These are phyloP conservation scores for Orius insidiosus DNA, from an alignment of 1,140 invertebrate genomes.

Conservation along the genomic window DNA sequence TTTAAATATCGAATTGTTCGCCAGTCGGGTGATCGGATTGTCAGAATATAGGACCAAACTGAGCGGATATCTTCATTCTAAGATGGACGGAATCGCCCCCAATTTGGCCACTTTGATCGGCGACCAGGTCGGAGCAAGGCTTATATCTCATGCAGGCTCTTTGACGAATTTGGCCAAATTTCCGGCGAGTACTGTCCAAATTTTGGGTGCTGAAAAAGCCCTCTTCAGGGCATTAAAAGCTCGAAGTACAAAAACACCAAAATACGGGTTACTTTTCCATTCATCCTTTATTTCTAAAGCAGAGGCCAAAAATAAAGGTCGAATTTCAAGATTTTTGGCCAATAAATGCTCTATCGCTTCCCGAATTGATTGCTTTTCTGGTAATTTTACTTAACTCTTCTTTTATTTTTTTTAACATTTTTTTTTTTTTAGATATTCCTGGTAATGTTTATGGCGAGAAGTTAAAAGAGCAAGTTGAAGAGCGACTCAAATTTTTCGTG, in stretches of 20 bases:
- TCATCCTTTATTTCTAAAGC: constrained; percentile 80
- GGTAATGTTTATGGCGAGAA: constrained; percentile 82
- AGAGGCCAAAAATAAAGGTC: constrained; percentile 73
- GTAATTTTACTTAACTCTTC: constrained; percentile 30
- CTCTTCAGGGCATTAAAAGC: constrained; percentile 92
- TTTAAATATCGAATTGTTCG: constrained; percentile 90
- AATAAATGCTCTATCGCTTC: constrained; percentile 98
- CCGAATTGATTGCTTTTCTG: constrained; percentile 89
- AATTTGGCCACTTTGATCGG: constrained; percentile 91
- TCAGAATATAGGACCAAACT: constrained; percentile 58
- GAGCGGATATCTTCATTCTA: constrained; percentile 83
- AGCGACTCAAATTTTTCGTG: constrained; percentile 85
- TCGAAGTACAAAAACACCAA: constrained; percentile 89
- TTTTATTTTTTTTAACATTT: background rate
- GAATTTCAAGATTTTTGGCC: constrained; percentile 89
- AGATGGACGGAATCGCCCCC: constrained; percentile 96
- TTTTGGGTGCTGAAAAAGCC: constrained; percentile 95
- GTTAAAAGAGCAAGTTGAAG: constrained; percentile 87
- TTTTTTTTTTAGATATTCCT: constrained; percentile 45
- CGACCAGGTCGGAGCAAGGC: constrained; percentile 84
- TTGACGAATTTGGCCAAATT: constrained; percentile 93
- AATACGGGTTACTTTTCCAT: constrained; percentile 98
- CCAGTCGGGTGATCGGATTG: constrained; percentile 61
- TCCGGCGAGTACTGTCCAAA: constrained; percentile 95
- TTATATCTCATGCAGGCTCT: constrained; percentile 92